Percentiles rank a stretch among this genome's conserved stretches.
Evolutionary conservation across 1,140 invertebrate genomes (phyloP).

Genomic region (Drosophila melanica): DNA sequence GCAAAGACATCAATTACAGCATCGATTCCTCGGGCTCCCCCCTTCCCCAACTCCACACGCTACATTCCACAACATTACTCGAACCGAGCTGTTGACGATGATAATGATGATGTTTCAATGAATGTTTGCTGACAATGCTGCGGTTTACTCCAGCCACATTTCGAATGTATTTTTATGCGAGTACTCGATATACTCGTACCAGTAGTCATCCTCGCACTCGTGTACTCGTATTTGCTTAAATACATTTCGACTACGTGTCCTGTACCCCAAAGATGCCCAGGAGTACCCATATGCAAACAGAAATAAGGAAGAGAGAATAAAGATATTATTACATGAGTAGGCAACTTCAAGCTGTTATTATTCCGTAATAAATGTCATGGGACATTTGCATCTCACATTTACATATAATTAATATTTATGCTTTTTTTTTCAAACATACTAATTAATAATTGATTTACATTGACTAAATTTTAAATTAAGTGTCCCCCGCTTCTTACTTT

Average conservation of each 20-base stretch:
- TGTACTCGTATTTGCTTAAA: constrained; percentile 60
- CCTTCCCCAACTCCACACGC: not conserved
- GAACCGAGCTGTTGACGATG: constrained; percentile 19
- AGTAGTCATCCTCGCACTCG: constrained; percentile 18
- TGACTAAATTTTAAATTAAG: too few species aligned
- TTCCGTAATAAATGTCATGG: constrained; percentile 27
- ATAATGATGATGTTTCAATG: constrained; percentile 72
- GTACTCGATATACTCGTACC: constrained; percentile 38
- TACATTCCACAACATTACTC: not conserved
- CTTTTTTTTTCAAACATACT: too few species aligned
- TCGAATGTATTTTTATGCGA: constrained; percentile 73
- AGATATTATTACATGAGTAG: constrained; percentile 40
- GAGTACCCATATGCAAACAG: constrained; percentile 33
- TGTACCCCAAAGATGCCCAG: constrained; percentile 27
- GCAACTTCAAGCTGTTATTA: constrained; percentile 58
- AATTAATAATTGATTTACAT: too few species aligned
- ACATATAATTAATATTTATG: constrained; percentile 17
- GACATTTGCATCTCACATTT: constrained; percentile 11
- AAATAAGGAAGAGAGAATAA: constrained; percentile 24
- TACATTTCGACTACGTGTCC: constrained; percentile 69
- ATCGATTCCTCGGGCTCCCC: constrained; percentile 42
- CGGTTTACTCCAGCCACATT: constrained; percentile 67
- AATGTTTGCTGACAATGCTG: constrained; percentile 61
- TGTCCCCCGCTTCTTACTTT: too few species aligned
- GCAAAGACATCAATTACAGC: constrained; percentile 81